These are phyloP conservation scores for Blastomussa wellsi DNA, from an alignment of 92 coral and sea anemone species.

Conservation along the genomic window DNA sequence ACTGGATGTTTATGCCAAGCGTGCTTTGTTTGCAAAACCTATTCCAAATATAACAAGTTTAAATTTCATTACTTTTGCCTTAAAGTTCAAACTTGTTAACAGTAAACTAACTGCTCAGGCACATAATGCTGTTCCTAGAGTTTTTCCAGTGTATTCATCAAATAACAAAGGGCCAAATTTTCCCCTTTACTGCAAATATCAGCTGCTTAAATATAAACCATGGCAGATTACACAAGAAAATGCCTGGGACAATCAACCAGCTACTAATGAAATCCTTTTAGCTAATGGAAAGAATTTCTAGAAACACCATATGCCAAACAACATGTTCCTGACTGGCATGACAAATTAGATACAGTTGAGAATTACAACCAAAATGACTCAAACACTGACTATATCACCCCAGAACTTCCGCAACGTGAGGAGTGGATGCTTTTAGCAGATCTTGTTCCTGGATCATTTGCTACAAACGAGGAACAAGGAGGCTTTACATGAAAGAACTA, in stretches of 20 bases:
- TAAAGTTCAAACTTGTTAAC: slow-evolving; percentile 48
- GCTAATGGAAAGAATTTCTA: slow-evolving; percentile 35
- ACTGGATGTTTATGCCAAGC: slow-evolving; percentile 45
- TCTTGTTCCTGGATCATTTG: slow-evolving; percentile 36
- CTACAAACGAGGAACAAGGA: slow-evolving; percentile 21
- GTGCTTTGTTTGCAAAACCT: slow-evolving; percentile 3
- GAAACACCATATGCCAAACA: slow-evolving; percentile 53
- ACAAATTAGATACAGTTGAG: slow-evolving; percentile 48
- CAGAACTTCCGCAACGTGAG: slow-evolving; percentile 41
- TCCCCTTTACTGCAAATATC: slow-evolving; percentile 34
- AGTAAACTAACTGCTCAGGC: slow-evolving; percentile 50
- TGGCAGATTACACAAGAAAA: slow-evolving; percentile 47
- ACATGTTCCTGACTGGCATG: slow-evolving; percentile 66
- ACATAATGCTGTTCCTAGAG: slow-evolving; percentile 29
- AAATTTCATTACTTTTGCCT: slow-evolving; percentile 32
- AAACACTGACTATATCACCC: slow-evolving; percentile 32
- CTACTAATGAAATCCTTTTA: slow-evolving; percentile 39
- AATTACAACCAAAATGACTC: slow-evolving; percentile 27
- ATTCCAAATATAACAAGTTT: slow-evolving; percentile 25
- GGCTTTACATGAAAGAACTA: slow-evolving; percentile 1
- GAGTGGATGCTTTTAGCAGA: slow-evolving; percentile 63
- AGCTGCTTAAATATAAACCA: slow-evolving; percentile 36
- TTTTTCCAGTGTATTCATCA: slow-evolving; percentile 44
- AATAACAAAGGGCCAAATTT: slow-evolving; percentile 39
- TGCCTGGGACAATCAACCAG: slow-evolving; percentile 44